Percentiles rank a stretch among this genome's conserved stretches.
Conservation (phyloP, 2,113 vertebrate species). For the Gallinago paraguaiae region DNA sequence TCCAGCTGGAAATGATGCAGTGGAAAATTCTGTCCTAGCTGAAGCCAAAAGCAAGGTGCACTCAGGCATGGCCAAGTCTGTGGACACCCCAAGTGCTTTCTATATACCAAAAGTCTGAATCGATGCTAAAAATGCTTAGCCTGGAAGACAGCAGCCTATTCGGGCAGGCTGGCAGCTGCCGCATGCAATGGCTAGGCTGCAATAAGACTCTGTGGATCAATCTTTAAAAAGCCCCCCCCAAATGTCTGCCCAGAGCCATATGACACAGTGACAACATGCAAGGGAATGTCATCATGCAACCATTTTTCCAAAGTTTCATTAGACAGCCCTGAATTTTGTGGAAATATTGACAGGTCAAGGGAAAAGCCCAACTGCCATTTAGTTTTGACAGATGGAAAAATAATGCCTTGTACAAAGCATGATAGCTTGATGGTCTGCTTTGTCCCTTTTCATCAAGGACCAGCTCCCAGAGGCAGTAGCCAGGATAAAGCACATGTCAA, state of each 20-base stretch:
- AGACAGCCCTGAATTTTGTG: background rate
- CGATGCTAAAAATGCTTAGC: background rate
- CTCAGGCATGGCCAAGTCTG: background rate
- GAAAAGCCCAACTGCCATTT: background rate
- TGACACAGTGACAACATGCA: background rate
- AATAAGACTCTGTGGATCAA: constrained; percentile 19
- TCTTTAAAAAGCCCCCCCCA: background rate
- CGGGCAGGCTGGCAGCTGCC: background rate
- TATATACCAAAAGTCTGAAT: background rate
- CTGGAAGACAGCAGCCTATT: background rate
- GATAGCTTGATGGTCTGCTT: background rate
- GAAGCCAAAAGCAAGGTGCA: background rate
- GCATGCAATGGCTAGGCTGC: background rate
- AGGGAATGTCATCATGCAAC: background rate
- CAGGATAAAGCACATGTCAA: background rate
- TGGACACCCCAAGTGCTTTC: background rate
- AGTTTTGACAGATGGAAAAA: constrained; percentile 23
- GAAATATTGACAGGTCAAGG: background rate
- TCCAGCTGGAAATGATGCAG: background rate
- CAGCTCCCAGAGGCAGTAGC: constrained; percentile 4
- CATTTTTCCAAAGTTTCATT: background rate
- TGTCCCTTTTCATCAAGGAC: constrained; percentile 6
- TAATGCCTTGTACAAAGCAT: background rate
- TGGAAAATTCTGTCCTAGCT: background rate
- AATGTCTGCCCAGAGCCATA: background rate